phyloP scores from a whole-genome alignment of 64 coral and sea anemone species.

The Actinia equina region DNA sequence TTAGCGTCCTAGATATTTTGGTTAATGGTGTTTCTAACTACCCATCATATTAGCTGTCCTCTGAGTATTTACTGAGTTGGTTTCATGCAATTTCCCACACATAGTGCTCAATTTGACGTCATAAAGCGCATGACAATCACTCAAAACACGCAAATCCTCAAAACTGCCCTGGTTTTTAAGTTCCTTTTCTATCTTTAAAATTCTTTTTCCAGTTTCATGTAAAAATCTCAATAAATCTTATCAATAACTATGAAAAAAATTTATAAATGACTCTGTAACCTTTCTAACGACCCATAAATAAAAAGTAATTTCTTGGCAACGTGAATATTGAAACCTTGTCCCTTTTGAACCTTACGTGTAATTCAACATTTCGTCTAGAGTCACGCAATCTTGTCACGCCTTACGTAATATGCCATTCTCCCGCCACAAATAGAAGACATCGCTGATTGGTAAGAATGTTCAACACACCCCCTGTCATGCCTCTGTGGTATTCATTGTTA shows the following conservation, averaged over 20 bases:
- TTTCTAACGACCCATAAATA: background rate
- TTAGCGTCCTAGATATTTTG: too few relatives aligned
- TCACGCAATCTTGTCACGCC: background rate
- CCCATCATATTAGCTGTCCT: too few relatives aligned
- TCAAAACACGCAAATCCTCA: too few relatives aligned
- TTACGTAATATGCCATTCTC: background rate
- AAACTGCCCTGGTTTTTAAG: too few relatives aligned
- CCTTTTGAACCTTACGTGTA: background rate
- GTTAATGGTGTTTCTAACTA: too few relatives aligned
- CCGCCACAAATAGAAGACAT: background rate
- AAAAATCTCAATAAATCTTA: too few relatives aligned
- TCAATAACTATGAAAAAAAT: background rate
- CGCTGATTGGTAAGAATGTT: slow-evolving; percentile 22
- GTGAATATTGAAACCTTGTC: background rate
- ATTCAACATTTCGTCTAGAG: background rate
- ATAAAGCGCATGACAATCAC: background rate
- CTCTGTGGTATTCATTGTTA: background rate
- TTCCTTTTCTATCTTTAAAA: too few relatives aligned
- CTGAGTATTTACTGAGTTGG: too few relatives aligned
- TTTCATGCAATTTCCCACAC: background rate
- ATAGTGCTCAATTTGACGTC: background rate
- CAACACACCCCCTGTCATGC: slow-evolving; percentile 39
- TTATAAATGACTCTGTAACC: background rate
- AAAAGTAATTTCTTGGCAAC: background rate
- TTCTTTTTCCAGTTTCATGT: too few relatives aligned